Percentiles rank a stretch among this genome's conserved stretches.
Conservation (phyloP, 2,113 vertebrate genomes). For the Chrysemys picta region DNA sequence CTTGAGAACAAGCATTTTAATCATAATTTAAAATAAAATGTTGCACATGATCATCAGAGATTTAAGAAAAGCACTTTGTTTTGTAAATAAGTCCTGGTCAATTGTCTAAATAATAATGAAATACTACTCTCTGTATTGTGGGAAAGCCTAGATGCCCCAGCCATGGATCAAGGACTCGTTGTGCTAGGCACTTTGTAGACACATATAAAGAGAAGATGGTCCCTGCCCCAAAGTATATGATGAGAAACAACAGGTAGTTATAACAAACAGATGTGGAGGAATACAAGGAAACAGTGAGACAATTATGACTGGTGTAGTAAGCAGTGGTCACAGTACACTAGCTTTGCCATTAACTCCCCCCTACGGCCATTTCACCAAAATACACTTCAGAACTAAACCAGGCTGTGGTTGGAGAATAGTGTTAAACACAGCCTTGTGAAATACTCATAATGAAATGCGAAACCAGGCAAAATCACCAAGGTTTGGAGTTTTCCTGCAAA, state of each 20-base stretch:
- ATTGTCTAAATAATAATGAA: background rate
- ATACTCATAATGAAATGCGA: slow-evolving; percentile 20
- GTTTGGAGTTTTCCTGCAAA: background rate
- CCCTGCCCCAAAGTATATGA: accelerated
- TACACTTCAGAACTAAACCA: background rate
- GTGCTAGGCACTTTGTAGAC: background rate
- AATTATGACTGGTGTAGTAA: background rate
- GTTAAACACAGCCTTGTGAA: slow-evolving; percentile 34
- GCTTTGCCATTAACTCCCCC: background rate
- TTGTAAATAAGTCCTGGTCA: background rate
- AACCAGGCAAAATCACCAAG: background rate
- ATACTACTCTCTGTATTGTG: background rate
- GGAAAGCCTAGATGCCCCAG: background rate
- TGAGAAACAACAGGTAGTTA: background rate
- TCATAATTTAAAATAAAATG: background rate
- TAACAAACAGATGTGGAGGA: background rate
- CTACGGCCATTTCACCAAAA: background rate
- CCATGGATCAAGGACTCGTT: background rate
- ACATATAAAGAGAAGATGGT: background rate
- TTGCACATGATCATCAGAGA: background rate
- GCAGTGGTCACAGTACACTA: background rate
- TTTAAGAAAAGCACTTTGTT: background rate
- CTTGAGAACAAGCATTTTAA: background rate
- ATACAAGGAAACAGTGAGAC: background rate
- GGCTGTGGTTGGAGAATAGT: background rate